Percentiles rank a stretch among this genome's conserved stretches.
phyloP scores from a whole-genome alignment of 2,888 invertebrate species.

The Orchesellides sinensis region DNA sequence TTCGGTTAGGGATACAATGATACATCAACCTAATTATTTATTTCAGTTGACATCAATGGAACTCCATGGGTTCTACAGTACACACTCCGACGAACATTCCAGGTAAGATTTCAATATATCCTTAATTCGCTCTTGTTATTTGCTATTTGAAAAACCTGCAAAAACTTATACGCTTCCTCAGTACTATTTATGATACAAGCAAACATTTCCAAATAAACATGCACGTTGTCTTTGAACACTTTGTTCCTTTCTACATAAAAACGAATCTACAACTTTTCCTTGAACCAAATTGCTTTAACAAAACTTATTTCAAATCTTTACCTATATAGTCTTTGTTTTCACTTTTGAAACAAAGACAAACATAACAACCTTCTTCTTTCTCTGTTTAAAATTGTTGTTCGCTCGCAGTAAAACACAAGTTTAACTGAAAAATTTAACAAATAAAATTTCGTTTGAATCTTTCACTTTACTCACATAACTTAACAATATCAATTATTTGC shows the following conservation, averaged over 20 bases:
- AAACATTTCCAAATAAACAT: neutral
- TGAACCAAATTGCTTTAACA: neutral
- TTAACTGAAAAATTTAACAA: too few species aligned
- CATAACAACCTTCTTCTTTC: too few species aligned
- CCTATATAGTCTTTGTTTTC: too few species aligned
- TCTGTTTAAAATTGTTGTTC: too few species aligned
- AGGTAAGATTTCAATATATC: constrained; percentile 76
- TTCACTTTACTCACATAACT: too few species aligned
- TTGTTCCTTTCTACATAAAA: neutral
- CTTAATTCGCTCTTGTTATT: neutral
- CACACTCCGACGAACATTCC: constrained; percentile 81
- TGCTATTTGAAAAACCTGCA: neutral
- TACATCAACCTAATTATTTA: neutral
- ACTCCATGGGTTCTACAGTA: constrained; percentile 88
- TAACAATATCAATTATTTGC: too few species aligned
- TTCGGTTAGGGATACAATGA: too few species aligned
- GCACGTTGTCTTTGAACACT: neutral
- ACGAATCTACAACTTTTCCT: too few species aligned
- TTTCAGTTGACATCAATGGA: constrained; percentile 84
- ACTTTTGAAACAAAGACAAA: too few species aligned
- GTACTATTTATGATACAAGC: neutral
- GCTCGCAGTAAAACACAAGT: too few species aligned
- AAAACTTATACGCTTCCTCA: neutral
- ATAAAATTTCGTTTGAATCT: too few species aligned
- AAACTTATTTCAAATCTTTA: neutral